A percentile compares a stretch with the other conserved stretches of the same genome.
phyloP scores from a whole-genome alignment of 2,888 invertebrate species.

The Sicus ferrugineus region DNA sequence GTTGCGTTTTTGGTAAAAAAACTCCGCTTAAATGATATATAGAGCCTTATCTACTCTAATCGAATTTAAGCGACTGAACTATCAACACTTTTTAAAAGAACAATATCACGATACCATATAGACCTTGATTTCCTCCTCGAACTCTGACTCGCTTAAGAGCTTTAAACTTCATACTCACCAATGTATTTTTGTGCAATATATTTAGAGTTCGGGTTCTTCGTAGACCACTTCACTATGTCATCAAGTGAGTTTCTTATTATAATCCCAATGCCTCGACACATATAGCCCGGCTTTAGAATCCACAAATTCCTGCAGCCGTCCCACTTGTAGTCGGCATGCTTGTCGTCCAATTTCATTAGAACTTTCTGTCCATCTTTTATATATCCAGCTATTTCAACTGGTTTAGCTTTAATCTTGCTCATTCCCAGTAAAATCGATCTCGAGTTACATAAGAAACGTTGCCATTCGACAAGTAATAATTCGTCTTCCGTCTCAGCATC shows the following conservation, averaged over 20 bases:
- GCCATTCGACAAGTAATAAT: constrained; percentile 40
- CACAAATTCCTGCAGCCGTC: constrained; percentile 87
- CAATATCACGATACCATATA: too few relatives aligned
- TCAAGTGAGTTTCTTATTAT: constrained; percentile 78
- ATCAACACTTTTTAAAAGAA: too few relatives aligned
- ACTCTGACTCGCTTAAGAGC: neutral
- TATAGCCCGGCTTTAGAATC: constrained; percentile 88
- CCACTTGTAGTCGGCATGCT: constrained; percentile 72
- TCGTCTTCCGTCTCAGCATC: constrained; percentile 42
- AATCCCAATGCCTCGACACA: constrained; percentile 85
- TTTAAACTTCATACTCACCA: constrained; percentile 67
- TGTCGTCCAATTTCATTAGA: constrained; percentile 69
- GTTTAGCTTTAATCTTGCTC: constrained; percentile 49
- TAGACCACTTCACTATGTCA: constrained; percentile 73
- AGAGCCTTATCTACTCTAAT: too few relatives aligned
- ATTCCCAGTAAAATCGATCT: constrained; percentile 57
- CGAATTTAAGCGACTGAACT: too few relatives aligned
- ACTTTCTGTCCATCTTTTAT: constrained; percentile 67
- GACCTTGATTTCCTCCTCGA: too few relatives aligned
- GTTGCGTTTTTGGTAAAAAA: too few relatives aligned
- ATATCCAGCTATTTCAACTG: constrained; percentile 46
- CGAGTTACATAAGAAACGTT: constrained; percentile 50
- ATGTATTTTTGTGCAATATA: constrained; percentile 92
- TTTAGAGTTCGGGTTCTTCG: constrained; percentile 69
- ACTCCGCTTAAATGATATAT: too few relatives aligned